A percentile compares a stretch with the other conserved stretches of the same genome.
phyloP scores from a whole-genome alignment of 2,888 invertebrate species.

The Dysmachus trigonus region DNA sequence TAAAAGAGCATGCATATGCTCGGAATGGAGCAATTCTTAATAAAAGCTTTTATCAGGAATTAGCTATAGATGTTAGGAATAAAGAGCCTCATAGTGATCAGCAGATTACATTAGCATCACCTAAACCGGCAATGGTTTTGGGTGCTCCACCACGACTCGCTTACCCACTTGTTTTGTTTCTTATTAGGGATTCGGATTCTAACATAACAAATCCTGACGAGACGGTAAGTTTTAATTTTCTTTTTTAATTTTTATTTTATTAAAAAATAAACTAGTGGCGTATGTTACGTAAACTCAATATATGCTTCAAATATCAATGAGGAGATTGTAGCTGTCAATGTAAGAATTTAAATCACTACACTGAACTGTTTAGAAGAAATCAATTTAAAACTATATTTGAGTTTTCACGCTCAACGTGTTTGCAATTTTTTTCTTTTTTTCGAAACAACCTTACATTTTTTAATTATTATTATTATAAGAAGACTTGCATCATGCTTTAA shows the following conservation, averaged over 20 bases:
- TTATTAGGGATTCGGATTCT: conserved; percentile 73
- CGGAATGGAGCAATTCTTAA: conserved; percentile 48
- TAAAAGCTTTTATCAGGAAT: conserved; percentile 52
- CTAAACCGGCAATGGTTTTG: conserved; percentile 71
- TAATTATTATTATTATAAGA: too few species aligned
- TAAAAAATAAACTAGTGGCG: too few species aligned
- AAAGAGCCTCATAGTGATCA: conserved; percentile 73
- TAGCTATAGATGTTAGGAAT: conserved; percentile 65
- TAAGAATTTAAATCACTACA: too few species aligned
- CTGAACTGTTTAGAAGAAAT: too few species aligned
- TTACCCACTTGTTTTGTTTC: conserved; percentile 80
- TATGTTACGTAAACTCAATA: too few species aligned
- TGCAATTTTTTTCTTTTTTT: too few species aligned
- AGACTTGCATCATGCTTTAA: too few species aligned
- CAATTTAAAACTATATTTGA: too few species aligned
- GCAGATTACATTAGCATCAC: conserved; percentile 71
- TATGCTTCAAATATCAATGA: too few species aligned
- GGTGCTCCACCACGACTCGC: conserved; percentile 79
- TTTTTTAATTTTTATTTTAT: not conserved
- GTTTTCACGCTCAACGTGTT: too few species aligned
- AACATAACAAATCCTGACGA: conserved; percentile 77
- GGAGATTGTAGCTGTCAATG: too few species aligned
- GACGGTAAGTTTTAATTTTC: conserved; percentile 68
- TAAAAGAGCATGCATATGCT: conserved; percentile 68
- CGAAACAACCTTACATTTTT: too few species aligned